Conservation (phyloP, 2,888 invertebrate species). For the Aphrophora alni region DNA sequence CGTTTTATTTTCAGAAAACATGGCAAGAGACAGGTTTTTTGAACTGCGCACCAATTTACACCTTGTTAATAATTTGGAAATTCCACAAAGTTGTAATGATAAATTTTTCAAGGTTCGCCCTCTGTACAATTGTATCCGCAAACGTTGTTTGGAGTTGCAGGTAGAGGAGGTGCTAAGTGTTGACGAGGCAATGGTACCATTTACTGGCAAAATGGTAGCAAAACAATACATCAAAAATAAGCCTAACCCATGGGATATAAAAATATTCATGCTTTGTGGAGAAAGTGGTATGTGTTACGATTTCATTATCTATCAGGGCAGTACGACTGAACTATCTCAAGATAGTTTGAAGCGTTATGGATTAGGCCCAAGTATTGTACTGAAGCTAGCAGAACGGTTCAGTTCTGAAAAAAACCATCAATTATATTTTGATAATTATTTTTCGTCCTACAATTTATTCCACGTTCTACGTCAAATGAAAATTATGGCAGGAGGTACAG, state of each 20-base stretch:
- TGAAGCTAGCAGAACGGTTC: constrained; percentile 15
- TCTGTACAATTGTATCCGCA: constrained; percentile 43
- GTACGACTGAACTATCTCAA: constrained; percentile 1
- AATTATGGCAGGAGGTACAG: constrained; percentile 32
- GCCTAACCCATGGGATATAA: constrained; percentile 39
- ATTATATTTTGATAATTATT: constrained; percentile 40
- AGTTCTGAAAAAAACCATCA: constrained; percentile 3
- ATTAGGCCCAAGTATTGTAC: constrained; percentile 7
- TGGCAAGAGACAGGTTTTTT: constrained; percentile 44
- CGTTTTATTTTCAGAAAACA: constrained; percentile 19
- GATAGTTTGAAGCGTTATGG: constrained; percentile 11
- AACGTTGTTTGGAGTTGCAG: constrained; percentile 43
- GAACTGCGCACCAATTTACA: constrained; percentile 43
- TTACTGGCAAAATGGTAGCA: constrained; percentile 44
- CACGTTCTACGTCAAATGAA: constrained; percentile 26
- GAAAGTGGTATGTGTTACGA: background rate
- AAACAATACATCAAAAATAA: constrained; percentile 48
- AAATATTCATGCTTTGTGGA: constrained; percentile 25
- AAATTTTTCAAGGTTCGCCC: constrained; percentile 50
- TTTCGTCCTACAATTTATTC: constrained; percentile 34
- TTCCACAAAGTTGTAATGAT: constrained; percentile 38
- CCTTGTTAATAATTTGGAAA: constrained; percentile 45
- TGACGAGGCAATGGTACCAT: constrained; percentile 50
- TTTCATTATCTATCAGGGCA: constrained; percentile 25
- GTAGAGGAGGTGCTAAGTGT: constrained; percentile 43